Base-by-base conservation (phyloP, 2,113 vertebrate species). In the Rhinolophus ferrumequinum region DNA sequence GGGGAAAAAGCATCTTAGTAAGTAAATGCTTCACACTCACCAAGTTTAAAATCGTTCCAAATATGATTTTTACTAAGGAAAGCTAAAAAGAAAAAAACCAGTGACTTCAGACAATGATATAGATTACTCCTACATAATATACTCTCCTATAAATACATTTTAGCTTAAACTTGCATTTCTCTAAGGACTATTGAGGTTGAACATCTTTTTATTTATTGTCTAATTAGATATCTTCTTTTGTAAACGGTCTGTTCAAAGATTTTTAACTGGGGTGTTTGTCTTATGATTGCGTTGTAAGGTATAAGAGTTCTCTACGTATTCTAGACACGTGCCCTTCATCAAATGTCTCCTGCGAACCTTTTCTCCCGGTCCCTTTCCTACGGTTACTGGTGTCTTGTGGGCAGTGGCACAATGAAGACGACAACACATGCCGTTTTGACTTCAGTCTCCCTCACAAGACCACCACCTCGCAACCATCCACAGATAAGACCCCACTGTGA, bases 151-250 rank as follows among this genome's bases (percentile, higher is more conserved):
- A 88, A 60, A 88, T 33, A 88, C 33, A 72, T n/a, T 66, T 88
- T 47, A 88, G 19, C 60, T 96, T 88, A 73, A 83, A 80, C 84
- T 28, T 67, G 21, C 4, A 79, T 84, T 94, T 72, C 47, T 66
- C 35, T 66, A 82, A 92, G 33, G 47, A 70, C 62, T 56, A 72
- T 83, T 77, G 24, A 82, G 62, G 14, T 52, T 72, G 60, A 85
- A 38, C 11, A 54, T 10, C 14, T 94, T 88, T 77, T 69, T 24
- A 70, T 35, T 81, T 64, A 38, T 12, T 41, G 28, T 76, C 19
- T 33, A 60, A 52, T 67, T 41, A 75, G 24, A 38, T 67, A 41
- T 18, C 64, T 69, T 81, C 28, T 76, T 90, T 84, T 33, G 30
- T 41, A 85, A 62, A 79, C 15, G 16, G 35, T 38, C 64, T 93